These are phyloP conservation scores for Labeo calbasu DNA, from an alignment of 2,797 vertebrate genomes.

Conservation along the genomic window DNA sequence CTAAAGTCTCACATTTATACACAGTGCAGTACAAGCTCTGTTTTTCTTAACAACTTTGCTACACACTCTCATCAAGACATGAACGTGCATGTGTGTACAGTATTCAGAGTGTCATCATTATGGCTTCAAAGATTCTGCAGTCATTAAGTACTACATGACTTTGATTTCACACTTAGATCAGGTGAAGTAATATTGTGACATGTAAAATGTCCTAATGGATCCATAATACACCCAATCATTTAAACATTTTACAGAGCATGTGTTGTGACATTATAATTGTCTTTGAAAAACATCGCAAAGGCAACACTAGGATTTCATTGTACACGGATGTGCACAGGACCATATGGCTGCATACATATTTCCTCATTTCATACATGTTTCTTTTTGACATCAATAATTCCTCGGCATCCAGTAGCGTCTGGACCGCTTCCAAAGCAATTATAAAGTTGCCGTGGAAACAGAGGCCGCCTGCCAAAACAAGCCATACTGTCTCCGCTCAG, in stretches of 20 bases:
- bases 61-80: no score
- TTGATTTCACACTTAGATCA: constrained; percentile 15
- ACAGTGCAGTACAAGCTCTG: neutral
- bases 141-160: neutral
- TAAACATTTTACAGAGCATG: constrained; percentile 26
- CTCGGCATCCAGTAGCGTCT: constrained; percentile 83
- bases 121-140: neutral
- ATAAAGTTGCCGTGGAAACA: constrained; percentile 97
- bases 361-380: constrained; percentile 85
- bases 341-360: constrained; percentile 82
- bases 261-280: constrained; percentile 55
- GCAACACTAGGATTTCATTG: constrained; percentile 73
- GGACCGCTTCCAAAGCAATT: constrained; percentile 94
- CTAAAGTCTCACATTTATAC: neutral
- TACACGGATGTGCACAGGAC: constrained; percentile 76
- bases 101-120: neutral
- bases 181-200: constrained; percentile 34
- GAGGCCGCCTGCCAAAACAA: constrained; percentile 88
- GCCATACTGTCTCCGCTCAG: constrained; percentile 87
- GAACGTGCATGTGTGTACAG: neutral
- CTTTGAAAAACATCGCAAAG: constrained; percentile 69
- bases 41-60: no score
- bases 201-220: neutral
- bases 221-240: constrained; percentile 11
- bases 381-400: constrained; percentile 86